These are phyloP conservation scores for Decapterus maruadsi DNA, from an alignment of 2,797 vertebrate species.

Conservation along the genomic window DNA sequence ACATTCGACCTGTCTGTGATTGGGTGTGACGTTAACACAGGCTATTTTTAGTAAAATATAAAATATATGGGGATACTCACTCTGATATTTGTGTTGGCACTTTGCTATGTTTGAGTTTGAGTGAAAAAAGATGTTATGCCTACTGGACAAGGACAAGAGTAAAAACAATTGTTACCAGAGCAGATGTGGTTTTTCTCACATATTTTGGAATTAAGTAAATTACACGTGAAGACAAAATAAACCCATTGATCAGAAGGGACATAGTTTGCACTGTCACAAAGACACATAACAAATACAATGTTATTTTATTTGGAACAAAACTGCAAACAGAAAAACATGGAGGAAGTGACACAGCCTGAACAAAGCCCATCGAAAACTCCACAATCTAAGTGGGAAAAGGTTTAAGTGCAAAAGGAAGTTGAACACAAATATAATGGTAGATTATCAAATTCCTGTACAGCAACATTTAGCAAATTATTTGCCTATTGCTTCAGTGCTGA, in stretches of 20 bases:
- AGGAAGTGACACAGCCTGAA: conserved; percentile 58
- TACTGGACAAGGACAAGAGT: background rate
- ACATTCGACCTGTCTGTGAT: conserved; percentile 76
- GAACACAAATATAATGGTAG: conserved; percentile 57
- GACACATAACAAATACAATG: conserved; percentile 67
- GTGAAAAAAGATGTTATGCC: background rate
- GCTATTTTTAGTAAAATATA: conserved; percentile 88
- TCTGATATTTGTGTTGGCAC: conserved; percentile 49
- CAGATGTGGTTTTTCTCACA: background rate
- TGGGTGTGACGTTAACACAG: conserved; percentile 82
- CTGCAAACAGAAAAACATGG: conserved; percentile 51
- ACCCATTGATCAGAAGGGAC: background rate
- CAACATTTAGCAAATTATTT: conserved; percentile 60
- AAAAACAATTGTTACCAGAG: background rate
- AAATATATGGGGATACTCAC: conserved; percentile 74
- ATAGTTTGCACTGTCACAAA: conserved; percentile 12
- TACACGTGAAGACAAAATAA: conserved; percentile 1
- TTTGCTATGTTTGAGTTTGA: background rate
- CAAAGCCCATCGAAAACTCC: conserved; percentile 36
- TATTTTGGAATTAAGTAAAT: background rate
- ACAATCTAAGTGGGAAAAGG: conserved; percentile 40
- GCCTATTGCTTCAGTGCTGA: conserved; percentile 59
- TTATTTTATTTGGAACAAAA: conserved; percentile 78
- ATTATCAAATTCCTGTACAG: conserved; percentile 57
- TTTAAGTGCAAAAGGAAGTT: conserved; percentile 70